A percentile compares a stretch with the other conserved stretches of the same genome.
These are phyloP conservation scores for Drosophila punjabiensis DNA, from an alignment of 1,140 invertebrate genomes.

Conservation along the genomic window DNA sequence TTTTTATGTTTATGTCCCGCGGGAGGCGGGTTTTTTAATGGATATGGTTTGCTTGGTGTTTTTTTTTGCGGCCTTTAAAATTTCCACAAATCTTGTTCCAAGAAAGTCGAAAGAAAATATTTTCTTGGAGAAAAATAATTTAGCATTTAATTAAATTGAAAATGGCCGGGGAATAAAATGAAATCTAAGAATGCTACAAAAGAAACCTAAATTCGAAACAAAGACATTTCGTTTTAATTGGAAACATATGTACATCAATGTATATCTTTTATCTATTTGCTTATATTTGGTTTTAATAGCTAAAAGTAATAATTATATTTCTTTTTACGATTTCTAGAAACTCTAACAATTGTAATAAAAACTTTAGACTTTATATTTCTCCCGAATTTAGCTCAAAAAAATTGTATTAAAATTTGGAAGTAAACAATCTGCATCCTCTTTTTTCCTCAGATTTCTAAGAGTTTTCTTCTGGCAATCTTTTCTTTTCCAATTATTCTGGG, in stretches of 20 bases:
- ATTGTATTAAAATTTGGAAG: background rate
- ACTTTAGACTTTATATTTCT: background rate
- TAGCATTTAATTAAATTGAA: background rate
- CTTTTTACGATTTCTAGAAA: background rate
- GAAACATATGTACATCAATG: background rate
- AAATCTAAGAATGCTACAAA: background rate
- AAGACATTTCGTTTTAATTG: background rate
- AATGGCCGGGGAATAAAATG: background rate
- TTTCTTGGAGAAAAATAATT: background rate
- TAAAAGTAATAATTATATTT: background rate
- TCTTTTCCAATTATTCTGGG: constrained; percentile 31
- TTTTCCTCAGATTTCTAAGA: constrained; percentile 11
- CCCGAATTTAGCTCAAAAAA: background rate
- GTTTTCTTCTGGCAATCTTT: constrained; percentile 7
- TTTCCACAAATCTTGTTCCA: background rate
- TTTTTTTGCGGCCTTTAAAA: constrained; percentile 6
- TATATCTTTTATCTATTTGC: background rate
- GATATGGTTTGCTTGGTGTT: background rate
- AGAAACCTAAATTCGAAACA: background rate
- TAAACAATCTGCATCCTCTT: background rate
- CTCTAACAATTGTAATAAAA: background rate
- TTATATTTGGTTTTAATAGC: background rate
- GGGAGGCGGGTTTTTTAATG: constrained; percentile 19
- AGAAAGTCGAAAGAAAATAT: background rate
- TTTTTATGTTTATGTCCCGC: constrained; percentile 26